Evolutionary conservation across 2,113 vertebrate species (phyloP), one percentile per base, ranked within the genome.

Genomic region (Ammodramus savannarum): DNA sequence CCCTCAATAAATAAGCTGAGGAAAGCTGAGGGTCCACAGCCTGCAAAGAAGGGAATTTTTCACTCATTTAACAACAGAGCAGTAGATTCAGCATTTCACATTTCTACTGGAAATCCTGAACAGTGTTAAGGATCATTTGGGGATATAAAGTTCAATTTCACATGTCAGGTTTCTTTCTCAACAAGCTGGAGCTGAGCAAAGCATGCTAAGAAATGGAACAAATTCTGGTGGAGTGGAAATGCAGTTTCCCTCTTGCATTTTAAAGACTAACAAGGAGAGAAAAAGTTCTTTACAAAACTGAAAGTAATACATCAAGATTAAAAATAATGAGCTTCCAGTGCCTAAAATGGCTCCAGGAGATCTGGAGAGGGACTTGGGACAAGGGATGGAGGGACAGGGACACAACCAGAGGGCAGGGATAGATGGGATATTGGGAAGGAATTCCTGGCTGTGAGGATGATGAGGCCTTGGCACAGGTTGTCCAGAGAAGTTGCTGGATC

Each of bases 391-490:
- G 34, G 23, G 26, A 61, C 32, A 43, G 55, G 55, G 46, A 61
- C 46, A 19, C 20, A 31, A 66, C 7, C 7, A 51, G 6, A 43
- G 36, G 44, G 12, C 3, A 49, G 65, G 43, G 15, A 9, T 5
- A 0, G 54, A 15, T 71, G 66, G 15, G 46, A 36, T 25, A 16
- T 36, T 71, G 46, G 66, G 38, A 13, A 52, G 46, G 57, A 52
- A 71, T 71, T 59, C 1, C 3, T 36, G 1, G 1, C 20, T 36
- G 16, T 6, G 46, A 61, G 38, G 36, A 8, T 31, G 55, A 2
- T 0, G 10, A 51, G 19, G 9, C 9, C 7, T 16, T 82, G 55
- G 31, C 2, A 25, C 1, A 25, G 31, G 6, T 0, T 61, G 0
- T 10, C 32, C 66, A 52, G 46, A 71, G 79, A 13, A 83, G 20